phyloP scores from a whole-genome alignment of 2,797 vertebrate genomes.

The Argya squamiceps region DNA sequence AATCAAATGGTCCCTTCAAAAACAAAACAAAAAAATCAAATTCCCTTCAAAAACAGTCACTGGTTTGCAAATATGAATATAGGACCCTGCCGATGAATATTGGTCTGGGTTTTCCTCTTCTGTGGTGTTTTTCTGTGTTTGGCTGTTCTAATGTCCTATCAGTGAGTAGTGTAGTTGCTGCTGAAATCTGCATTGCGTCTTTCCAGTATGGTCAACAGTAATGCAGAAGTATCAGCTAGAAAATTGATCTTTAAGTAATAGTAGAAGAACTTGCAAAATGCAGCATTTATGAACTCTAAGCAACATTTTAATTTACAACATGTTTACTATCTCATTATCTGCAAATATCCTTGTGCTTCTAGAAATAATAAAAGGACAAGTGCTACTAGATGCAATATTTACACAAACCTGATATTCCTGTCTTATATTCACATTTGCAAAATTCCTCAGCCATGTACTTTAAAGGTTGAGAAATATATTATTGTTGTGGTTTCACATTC shows the following conservation, averaged over 20 bases:
- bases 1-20: neutral
- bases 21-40: too few relatives aligned
- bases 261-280: neutral
- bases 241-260: neutral
- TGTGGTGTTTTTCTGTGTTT: neutral
- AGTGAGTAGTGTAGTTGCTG: neutral
- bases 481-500: too few relatives aligned
- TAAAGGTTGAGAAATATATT: neutral
- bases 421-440: neutral
- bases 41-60: neutral
- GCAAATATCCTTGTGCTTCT: neutral
- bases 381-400: neutral
- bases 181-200: neutral
- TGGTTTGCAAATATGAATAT: neutral
- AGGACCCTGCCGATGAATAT: neutral
- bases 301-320: neutral
- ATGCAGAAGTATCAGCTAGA: neutral
- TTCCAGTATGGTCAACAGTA: neutral
- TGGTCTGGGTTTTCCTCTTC: neutral
- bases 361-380: neutral
- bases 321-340: neutral
- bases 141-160: neutral
- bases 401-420: neutral
- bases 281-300: neutral
- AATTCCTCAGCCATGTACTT: neutral